Evolutionary conservation across 2,888 invertebrate genomes (phyloP).

Genomic region (Drosophila gaucha): DNA sequence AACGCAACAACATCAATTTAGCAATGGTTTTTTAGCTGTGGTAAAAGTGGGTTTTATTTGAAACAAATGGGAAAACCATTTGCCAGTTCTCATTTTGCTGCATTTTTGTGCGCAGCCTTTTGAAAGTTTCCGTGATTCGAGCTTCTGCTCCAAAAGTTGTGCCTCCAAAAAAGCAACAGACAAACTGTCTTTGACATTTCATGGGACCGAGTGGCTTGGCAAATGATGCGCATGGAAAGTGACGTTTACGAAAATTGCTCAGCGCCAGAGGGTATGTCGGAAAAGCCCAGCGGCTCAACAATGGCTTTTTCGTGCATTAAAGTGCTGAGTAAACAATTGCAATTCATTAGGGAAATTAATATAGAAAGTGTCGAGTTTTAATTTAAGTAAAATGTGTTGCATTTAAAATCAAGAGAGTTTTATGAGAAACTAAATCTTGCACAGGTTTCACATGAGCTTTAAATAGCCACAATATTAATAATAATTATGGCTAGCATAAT

Average conservation of each 20-base stretch:
- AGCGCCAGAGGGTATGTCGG: slow-evolving; percentile 26
- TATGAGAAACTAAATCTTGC: not conserved
- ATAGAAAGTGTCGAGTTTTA: slow-evolving; percentile 55
- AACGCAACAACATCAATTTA: slow-evolving; percentile 38
- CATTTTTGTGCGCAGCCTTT: slow-evolving; percentile 24
- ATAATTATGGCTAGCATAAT: slow-evolving; percentile 4
- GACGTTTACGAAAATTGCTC: slow-evolving; percentile 69
- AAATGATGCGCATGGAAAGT: slow-evolving; percentile 65
- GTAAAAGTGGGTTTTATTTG: slow-evolving; percentile 74
- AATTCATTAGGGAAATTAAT: slow-evolving; percentile 49
- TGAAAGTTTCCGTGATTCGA: slow-evolving; percentile 46
- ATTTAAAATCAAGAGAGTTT: no score
- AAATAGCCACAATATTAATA: slow-evolving; percentile 1
- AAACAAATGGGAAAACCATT: slow-evolving; percentile 69
- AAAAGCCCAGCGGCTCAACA: slow-evolving; percentile 21
- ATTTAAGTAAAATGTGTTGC: no score
- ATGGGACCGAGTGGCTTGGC: slow-evolving; percentile 26
- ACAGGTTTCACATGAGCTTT: slow-evolving; percentile 14
- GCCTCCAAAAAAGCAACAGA: slow-evolving; percentile 9
- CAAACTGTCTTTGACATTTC: slow-evolving; percentile 24
- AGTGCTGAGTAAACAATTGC: slow-evolving; percentile 30
- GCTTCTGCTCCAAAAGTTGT: slow-evolving; percentile 38
- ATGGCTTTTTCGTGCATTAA: slow-evolving; percentile 55
- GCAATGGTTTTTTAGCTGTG: slow-evolving; percentile 41
- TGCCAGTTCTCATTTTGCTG: slow-evolving; percentile 51